Conservation (phyloP, 2,888 invertebrate species). For the Anagyrus pseudococci region DNA sequence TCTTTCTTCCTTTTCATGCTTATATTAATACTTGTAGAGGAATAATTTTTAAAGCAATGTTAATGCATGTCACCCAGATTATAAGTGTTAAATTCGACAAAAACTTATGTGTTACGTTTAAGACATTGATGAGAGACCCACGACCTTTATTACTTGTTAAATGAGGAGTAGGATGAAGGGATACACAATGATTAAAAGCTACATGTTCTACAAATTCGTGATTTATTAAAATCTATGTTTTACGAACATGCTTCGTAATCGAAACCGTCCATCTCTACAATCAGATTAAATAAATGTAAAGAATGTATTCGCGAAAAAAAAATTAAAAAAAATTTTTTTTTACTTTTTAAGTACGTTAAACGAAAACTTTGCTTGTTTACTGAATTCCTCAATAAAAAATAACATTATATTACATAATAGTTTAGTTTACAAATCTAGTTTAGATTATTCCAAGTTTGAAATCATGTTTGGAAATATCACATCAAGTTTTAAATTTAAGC, state of each 20-base stretch:
- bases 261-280: slow-evolving; percentile 27
- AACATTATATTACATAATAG: slow-evolving; percentile 35
- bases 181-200: slow-evolving; percentile 32
- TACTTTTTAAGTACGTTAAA: slow-evolving; percentile 24
- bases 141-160: not conserved
- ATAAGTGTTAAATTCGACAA: too few species aligned
- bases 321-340: slow-evolving; percentile 27
- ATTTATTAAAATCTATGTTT: slow-evolving; percentile 37
- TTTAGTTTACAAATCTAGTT: slow-evolving; percentile 23
- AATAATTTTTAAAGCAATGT: too few species aligned
- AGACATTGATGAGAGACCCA: too few species aligned
- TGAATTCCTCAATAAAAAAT: slow-evolving; percentile 31
- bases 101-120: too few species aligned
- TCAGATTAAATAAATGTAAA: slow-evolving; percentile 33
- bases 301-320: slow-evolving; percentile 19
- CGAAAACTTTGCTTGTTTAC: slow-evolving; percentile 10
- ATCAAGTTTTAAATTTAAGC: slow-evolving; percentile 28
- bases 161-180: slow-evolving; percentile 25
- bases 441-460: slow-evolving; percentile 18
- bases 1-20: not conserved
- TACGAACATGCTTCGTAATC: slow-evolving; percentile 36
- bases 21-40: too few species aligned
- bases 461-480: slow-evolving; percentile 35
- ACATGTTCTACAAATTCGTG: slow-evolving; percentile 36
- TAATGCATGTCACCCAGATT: too few species aligned